Evolutionary conservation across 92 coral and sea anemone species (phyloP).

Genomic region (Umimayanthus chanpuru): DNA sequence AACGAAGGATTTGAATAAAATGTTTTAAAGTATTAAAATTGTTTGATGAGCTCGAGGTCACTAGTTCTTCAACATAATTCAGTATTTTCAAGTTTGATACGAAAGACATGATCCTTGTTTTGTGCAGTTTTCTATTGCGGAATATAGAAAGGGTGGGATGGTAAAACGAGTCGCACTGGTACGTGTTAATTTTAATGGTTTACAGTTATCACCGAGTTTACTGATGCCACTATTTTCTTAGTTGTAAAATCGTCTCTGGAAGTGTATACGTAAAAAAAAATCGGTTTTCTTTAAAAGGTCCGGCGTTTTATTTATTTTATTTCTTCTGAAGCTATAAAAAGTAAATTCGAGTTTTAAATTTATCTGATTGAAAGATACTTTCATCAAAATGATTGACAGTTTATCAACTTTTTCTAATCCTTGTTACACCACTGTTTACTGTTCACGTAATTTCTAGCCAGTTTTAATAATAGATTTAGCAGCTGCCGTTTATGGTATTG

Average conservation of each 20-base stretch:
- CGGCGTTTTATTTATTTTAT: background rate
- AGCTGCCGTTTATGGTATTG: background rate
- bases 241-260: background rate
- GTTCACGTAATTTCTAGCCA: background rate
- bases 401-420: background rate
- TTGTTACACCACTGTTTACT: background rate
- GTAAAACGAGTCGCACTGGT: no score
- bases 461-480: background rate
- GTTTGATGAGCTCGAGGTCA: background rate
- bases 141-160: background rate
- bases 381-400: background rate
- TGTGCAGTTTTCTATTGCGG: background rate
- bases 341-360: background rate
- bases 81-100: background rate
- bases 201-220: no score
- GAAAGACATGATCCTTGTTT: no score
- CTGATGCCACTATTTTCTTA: background rate
- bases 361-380: background rate
- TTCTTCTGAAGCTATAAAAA: background rate
- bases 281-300: background rate
- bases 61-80: no score
- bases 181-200: no score
- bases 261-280: background rate
- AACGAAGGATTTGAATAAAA: no score
- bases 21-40: background rate